Evolutionary conservation across 1,140 invertebrate genomes (phyloP), one percentile per base, ranked within the genome.

Genomic region (Caenorhabditis remanei): DNA sequence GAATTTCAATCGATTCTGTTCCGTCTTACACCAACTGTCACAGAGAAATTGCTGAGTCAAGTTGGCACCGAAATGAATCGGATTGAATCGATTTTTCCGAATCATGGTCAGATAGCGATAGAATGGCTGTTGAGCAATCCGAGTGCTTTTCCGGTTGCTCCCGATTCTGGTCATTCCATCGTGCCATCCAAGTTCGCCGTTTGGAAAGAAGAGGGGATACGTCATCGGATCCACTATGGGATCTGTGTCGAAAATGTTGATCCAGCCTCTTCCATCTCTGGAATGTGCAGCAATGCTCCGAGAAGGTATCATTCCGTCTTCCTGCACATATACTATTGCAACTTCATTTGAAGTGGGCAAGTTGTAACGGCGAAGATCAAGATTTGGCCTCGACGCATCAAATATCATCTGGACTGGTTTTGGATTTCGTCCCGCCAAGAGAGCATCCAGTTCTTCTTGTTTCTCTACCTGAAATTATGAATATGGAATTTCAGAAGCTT

Each of bases 11-110:
- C 87, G 86, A 46, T 88, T 41, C 65, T 87, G 79, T 43, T 88
- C 88, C 11, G 83, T 82, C 21, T 88, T 87, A 7, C 41, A 32
- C 21, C 40, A 88, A 16, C 5, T 11, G 50, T 86, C 88, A 4
- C 88, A 87, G 7, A 56, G 5, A 84, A 87, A 88, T 48, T 88
- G 88, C 67, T 88, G 88, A 58, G 88, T 85, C 4, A 88, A 46
- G 9, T 46, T 32, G 8, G 82, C 46, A 5, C 79, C 88, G 32
- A 14, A 71, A 24, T 65, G 86, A 24, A 88, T 32, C 14, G 85
- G 88, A 79, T 75, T 88, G 82, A 88, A 88, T 7, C 14, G 13
- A 21, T 24, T 16, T 11, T 48, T 58, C 5, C 87, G 41, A 46
- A 85, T 61, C 40, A 24, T 40, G 0, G 87, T 2, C 21, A 85